These are phyloP conservation scores for Poeciliopsis occidentalis DNA, from an alignment of 2,113 vertebrate species.

Conservation along the genomic window DNA sequence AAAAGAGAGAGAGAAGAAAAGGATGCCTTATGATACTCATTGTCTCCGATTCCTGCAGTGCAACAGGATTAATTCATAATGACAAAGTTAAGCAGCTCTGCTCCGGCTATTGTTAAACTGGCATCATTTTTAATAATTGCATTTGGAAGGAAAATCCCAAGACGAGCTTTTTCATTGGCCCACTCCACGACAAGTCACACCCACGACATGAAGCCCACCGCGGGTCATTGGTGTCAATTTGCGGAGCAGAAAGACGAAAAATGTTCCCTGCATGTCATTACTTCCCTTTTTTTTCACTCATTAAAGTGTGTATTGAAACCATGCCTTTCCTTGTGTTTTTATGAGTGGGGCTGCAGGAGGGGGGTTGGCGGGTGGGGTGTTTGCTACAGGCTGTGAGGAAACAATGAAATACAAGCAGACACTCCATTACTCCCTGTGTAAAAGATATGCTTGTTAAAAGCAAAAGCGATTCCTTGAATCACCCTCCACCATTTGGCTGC, in stretches of 20 bases:
- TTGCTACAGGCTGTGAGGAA: slow-evolving; percentile 40
- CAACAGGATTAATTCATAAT: slow-evolving; percentile 65
- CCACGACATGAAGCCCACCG: slow-evolving; percentile 28
- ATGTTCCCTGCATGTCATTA: slow-evolving; percentile 39
- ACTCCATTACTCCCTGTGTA: slow-evolving; percentile 44
- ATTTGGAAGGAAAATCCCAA: slow-evolving; percentile 31
- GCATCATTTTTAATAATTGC: slow-evolving; percentile 67
- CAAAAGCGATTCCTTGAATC: slow-evolving; percentile 26
- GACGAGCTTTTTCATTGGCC: slow-evolving; percentile 43
- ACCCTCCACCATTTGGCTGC: slow-evolving; percentile 18
- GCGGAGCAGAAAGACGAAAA: slow-evolving; percentile 28
- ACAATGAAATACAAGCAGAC: slow-evolving; percentile 50
- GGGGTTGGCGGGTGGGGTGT: not conserved
- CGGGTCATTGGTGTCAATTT: slow-evolving; percentile 53
- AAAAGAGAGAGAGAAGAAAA: not conserved
- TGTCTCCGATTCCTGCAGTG: slow-evolving; percentile 42
- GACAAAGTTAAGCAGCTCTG: slow-evolving; percentile 55
- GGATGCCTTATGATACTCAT: slow-evolving; percentile 57
- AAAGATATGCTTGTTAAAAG: slow-evolving; percentile 68
- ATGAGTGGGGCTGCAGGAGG: slow-evolving; percentile 39
- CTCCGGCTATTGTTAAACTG: slow-evolving; percentile 60
- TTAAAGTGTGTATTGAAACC: slow-evolving; percentile 55
- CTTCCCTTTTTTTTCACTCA: slow-evolving; percentile 48
- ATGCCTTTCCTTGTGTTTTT: slow-evolving; percentile 31
- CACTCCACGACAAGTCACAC: slow-evolving; percentile 34